phyloP scores from a whole-genome alignment of 2,888 invertebrate species.

The Pegoplata infirma region DNA sequence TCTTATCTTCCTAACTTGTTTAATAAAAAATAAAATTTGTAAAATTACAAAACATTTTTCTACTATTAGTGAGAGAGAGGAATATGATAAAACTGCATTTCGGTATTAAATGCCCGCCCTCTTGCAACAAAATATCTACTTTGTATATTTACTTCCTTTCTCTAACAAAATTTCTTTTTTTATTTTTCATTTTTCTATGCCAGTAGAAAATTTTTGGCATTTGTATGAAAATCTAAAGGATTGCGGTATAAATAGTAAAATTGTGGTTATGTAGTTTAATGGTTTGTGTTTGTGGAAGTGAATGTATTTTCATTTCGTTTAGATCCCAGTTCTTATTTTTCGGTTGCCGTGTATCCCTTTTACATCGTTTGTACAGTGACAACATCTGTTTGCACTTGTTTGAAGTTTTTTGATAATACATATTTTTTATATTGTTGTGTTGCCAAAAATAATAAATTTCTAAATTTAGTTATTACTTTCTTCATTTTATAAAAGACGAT shows the following conservation, averaged over 20 bases:
- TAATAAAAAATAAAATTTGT: slow-evolving; percentile 12
- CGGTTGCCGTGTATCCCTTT: slow-evolving; percentile 1
- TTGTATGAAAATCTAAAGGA: slow-evolving; percentile 1
- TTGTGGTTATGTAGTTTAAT: slow-evolving; percentile 42
- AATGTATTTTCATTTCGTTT: slow-evolving; percentile 2
- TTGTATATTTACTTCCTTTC: not conserved
- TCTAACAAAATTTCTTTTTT: too few species aligned
- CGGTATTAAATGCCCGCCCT: slow-evolving; percentile 7
- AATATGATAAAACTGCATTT: slow-evolving; percentile 41
- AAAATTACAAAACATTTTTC: slow-evolving; percentile 52
- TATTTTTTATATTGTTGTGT: slow-evolving; percentile 36
- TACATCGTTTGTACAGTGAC: slow-evolving; percentile 43
- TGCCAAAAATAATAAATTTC: slow-evolving; percentile 49
- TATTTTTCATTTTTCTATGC: not conserved
- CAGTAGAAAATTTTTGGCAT: slow-evolving; percentile 33
- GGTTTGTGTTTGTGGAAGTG: not conserved
- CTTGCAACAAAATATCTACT: not conserved
- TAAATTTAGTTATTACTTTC: slow-evolving; percentile 39
- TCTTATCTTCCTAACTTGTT: slow-evolving; percentile 16
- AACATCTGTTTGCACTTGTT: slow-evolving; percentile 55
- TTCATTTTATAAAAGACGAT: too few species aligned
- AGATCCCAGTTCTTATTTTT: not conserved
- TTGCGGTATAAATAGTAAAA: slow-evolving; percentile 49
- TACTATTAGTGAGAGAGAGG: slow-evolving; percentile 24
- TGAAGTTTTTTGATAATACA: slow-evolving; percentile 28